These are phyloP conservation scores for Epizoanthus fatuus DNA, from an alignment of 92 coral and sea anemone genomes.

Conservation along the genomic window DNA sequence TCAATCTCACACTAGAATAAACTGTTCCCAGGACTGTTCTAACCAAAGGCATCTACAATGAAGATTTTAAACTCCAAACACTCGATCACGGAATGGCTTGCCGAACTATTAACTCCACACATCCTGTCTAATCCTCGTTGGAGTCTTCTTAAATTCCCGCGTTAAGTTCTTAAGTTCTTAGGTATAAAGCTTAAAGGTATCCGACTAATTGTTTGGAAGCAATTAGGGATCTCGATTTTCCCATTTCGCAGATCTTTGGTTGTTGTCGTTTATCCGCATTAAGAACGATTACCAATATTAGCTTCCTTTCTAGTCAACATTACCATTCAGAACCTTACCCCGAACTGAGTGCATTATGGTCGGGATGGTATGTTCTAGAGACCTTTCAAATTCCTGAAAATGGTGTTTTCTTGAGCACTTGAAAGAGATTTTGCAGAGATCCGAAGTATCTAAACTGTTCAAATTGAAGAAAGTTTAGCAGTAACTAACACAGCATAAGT, in stretches of 20 bases:
- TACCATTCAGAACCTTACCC: constrained; percentile 14
- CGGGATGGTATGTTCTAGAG: constrained; percentile 19
- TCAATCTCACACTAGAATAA: too few species aligned
- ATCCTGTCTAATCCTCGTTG: too few species aligned
- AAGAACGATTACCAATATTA: constrained; percentile 12
- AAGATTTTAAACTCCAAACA: too few species aligned
- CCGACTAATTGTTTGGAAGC: constrained; percentile 13
- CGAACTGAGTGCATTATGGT: background rate
- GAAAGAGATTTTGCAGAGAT: constrained; percentile 31
- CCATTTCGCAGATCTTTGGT: constrained; percentile 6
- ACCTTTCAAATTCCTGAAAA: constrained; percentile 7
- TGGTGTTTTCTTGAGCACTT: constrained; percentile 3
- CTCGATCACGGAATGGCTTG: too few species aligned
- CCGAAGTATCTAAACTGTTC: background rate
- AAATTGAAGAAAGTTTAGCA: too few species aligned
- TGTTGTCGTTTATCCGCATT: constrained; percentile 31
- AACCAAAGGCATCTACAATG: too few species aligned
- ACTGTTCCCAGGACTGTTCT: too few species aligned
- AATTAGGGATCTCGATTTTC: constrained; percentile 32
- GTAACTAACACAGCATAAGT: background rate
- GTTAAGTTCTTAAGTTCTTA: background rate
- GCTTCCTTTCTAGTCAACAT: background rate
- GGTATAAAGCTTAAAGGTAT: constrained; percentile 4
- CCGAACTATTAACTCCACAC: too few species aligned
- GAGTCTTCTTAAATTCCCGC: too few species aligned